A percentile compares a stretch with the other conserved stretches of the same genome.
Evolutionary conservation across 2,797 vertebrate species (phyloP).

Genomic region (Muraenolepis orangiensis): DNA sequence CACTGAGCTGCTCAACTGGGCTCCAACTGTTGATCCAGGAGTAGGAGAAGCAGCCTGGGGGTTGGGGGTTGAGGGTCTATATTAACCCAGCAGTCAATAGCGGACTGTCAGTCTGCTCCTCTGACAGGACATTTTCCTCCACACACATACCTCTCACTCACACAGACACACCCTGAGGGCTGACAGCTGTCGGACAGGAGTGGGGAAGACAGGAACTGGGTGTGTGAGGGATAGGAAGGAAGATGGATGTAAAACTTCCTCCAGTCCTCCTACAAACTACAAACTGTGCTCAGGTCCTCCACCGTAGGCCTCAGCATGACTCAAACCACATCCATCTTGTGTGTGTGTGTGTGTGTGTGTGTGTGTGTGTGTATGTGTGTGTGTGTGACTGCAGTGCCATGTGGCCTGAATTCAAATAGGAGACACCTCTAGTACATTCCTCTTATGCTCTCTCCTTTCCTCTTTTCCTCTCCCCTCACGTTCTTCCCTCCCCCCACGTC

Average conservation of each 20-base stretch:
- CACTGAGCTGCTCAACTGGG: neutral
- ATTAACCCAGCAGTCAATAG: conserved; percentile 43
- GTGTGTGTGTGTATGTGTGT: neutral
- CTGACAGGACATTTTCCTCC: conserved; percentile 16
- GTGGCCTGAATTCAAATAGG: conserved; percentile 50
- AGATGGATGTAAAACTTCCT: neutral
- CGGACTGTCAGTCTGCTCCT: conserved; percentile 50
- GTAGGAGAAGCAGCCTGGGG: neutral
- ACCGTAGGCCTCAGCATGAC: too few species aligned
- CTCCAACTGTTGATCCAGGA: too few species aligned
- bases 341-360: neutral
- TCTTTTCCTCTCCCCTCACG: neutral
- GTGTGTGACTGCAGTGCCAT: conserved; percentile 50
- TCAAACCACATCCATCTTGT: too few species aligned
- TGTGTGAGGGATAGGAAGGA: conserved; percentile 8
- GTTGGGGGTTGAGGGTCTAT: conserved; percentile 8
- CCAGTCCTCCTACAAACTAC: too few species aligned
- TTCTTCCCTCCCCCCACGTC: neutral
- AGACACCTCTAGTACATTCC: conserved; percentile 22
- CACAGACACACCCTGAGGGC: neutral
- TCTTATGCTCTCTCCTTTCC: neutral
- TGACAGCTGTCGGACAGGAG: conserved; percentile 52
- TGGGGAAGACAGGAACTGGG: conserved; percentile 4
- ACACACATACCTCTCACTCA: too few species aligned
- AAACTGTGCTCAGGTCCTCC: too few species aligned